Conservation (phyloP, 2,113 vertebrate species). For the Dipodomys merriami region DNA sequence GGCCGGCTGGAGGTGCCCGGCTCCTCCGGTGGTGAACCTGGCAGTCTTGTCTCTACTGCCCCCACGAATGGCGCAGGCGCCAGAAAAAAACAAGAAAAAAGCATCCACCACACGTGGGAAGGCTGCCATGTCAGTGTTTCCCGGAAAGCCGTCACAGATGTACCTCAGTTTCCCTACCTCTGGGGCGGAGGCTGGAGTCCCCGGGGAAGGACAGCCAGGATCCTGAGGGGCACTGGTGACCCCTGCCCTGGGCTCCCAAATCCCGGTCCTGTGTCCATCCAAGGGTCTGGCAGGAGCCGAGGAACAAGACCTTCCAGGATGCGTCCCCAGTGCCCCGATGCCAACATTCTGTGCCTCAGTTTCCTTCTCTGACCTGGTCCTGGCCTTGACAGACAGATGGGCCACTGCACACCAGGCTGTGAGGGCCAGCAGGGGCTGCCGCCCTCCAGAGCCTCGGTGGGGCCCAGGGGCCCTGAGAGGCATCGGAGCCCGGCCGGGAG, state of each 20-base stretch:
- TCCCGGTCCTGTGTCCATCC: accelerated
- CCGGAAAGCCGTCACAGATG: accelerated
- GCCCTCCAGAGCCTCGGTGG: not conserved
- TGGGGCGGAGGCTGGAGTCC: accelerated
- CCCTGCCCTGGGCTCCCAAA: no score
- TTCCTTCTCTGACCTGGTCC: not conserved
- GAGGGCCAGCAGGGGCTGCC: accelerated
- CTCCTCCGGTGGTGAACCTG: accelerated
- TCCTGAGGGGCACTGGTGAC: no score
- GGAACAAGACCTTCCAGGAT: accelerated
- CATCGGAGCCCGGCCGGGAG: not conserved
- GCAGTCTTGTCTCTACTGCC: accelerated
- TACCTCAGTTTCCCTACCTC: not conserved
- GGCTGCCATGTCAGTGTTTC: accelerated
- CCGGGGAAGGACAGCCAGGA: no score
- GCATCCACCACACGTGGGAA: not conserved
- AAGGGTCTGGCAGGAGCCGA: not conserved
- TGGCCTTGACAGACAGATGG: no score
- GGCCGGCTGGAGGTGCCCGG: accelerated
- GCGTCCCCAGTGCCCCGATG: not conserved
- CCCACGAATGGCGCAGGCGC: accelerated
- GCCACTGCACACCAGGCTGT: accelerated
- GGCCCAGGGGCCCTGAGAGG: no score
- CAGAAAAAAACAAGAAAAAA: accelerated
- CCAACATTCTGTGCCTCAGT: not conserved